These are phyloP conservation scores for Lycocorax pyrrhopterus DNA, from an alignment of 2,113 vertebrate species.

Conservation along the genomic window DNA sequence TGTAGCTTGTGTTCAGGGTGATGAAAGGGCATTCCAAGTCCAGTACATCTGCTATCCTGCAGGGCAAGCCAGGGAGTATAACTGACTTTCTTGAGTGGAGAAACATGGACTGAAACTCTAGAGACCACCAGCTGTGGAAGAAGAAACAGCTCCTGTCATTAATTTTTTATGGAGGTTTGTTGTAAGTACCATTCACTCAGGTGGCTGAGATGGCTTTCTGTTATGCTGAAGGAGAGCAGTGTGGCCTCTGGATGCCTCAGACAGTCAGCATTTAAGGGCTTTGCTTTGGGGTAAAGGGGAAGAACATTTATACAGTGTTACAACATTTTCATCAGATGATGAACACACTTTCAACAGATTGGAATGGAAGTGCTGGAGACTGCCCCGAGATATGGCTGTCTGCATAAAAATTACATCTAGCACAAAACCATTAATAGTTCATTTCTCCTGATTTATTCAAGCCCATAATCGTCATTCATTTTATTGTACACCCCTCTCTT, in stretches of 20 bases:
- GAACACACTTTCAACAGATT: neutral
- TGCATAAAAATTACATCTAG: conserved; percentile 7
- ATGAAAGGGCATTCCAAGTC: neutral
- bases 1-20: neutral
- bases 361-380: neutral
- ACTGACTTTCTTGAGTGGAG: neutral
- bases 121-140: neutral
- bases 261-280: neutral
- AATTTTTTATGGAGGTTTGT: neutral
- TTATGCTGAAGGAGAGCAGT: neutral
- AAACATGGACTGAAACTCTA: neutral
- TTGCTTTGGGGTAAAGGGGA: neutral
- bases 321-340: neutral
- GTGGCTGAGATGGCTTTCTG: neutral
- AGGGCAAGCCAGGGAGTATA: neutral
- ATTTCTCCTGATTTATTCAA: neutral
- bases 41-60: neutral
- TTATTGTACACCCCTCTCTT: neutral
- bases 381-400: neutral
- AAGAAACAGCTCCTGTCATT: neutral
- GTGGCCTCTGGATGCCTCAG: neutral
- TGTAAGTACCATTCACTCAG: neutral
- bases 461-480: neutral
- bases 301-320: neutral
- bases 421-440: neutral